Conservation (phyloP, 2,113 vertebrate species). For the Zosterops hypoxanthus region DNA sequence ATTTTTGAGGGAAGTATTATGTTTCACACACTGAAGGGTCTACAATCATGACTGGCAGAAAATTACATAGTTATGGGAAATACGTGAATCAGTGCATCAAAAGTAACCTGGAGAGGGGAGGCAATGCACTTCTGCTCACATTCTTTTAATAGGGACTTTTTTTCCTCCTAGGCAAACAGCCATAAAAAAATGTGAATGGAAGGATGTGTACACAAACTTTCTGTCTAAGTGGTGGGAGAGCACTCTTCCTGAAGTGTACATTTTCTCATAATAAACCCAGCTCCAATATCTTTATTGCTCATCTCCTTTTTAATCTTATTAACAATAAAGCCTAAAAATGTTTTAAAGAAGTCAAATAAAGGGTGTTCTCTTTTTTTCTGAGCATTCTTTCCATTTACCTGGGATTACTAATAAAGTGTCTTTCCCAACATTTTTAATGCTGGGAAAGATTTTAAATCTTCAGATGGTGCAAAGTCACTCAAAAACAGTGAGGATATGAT, state of each 20-base stretch:
- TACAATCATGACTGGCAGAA: constrained; percentile 50
- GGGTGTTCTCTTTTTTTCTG: constrained; percentile 52
- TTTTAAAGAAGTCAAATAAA: constrained; percentile 71
- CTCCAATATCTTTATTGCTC: constrained; percentile 79
- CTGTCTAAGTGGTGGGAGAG: constrained; percentile 76
- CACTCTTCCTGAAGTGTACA: constrained; percentile 69
- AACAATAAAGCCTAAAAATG: constrained; percentile 75
- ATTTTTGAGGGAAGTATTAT: constrained; percentile 68
- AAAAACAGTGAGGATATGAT: neutral
- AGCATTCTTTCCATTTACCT: constrained; percentile 65
- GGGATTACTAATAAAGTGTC: constrained; percentile 55
- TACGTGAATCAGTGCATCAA: neutral
- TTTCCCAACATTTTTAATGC: constrained; percentile 18
- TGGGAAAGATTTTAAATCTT: neutral
- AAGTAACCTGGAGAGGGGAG: constrained; percentile 42
- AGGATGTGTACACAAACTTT: constrained; percentile 78
- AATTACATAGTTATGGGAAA: constrained; percentile 44
- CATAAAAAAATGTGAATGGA: constrained; percentile 82
- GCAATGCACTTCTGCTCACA: constrained; percentile 62
- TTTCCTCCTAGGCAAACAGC: constrained; percentile 78
- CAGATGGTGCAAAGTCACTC: neutral
- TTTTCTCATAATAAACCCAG: constrained; percentile 78
- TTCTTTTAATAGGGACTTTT: constrained; percentile 71
- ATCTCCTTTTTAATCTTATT: constrained; percentile 81
- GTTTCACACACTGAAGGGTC: constrained; percentile 62